A percentile compares a stretch with the other conserved stretches of the same genome.
Conservation (phyloP, 1,140 invertebrate species). For the Pygmarrhopalites habei region DNA sequence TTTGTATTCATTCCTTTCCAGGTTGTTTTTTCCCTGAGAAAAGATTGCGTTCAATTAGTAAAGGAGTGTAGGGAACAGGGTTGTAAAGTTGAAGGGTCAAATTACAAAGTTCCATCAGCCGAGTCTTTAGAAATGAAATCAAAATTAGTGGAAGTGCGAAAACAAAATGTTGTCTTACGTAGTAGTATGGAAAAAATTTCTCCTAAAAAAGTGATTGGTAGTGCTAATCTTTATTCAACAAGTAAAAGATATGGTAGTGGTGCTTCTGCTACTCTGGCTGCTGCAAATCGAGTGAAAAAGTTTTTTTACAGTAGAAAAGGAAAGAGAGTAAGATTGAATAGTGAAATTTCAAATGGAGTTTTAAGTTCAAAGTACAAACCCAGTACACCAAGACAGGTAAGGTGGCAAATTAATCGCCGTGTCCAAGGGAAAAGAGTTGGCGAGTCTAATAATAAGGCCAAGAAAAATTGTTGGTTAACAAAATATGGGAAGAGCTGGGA, state of each 20-base stretch:
- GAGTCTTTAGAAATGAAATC: constrained; percentile 3
- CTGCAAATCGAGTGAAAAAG: constrained; percentile 7
- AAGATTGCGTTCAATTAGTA: neutral
- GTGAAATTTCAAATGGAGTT: neutral
- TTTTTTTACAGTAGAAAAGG: neutral
- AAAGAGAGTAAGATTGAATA: neutral
- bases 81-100: neutral
- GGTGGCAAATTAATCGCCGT: no score
- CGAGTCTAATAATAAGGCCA: neutral
- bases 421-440: neutral
- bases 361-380: neutral
- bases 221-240: neutral
- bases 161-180: neutral
- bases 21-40: constrained; percentile 2
- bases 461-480: no score
- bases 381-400: no score
- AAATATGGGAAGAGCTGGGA: neutral
- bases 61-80: constrained; percentile 1
- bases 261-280: neutral
- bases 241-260: neutral
- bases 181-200: neutral
- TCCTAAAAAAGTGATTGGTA: neutral
- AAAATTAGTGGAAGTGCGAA: constrained; percentile 5
- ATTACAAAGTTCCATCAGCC: neutral
- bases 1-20: no score